Evolutionary conservation across 37 sponge, comb jelly and placozoan genomes (phyloP), one percentile per base, ranked within the genome.

Genomic region (Lycopodina hypogea): DNA sequence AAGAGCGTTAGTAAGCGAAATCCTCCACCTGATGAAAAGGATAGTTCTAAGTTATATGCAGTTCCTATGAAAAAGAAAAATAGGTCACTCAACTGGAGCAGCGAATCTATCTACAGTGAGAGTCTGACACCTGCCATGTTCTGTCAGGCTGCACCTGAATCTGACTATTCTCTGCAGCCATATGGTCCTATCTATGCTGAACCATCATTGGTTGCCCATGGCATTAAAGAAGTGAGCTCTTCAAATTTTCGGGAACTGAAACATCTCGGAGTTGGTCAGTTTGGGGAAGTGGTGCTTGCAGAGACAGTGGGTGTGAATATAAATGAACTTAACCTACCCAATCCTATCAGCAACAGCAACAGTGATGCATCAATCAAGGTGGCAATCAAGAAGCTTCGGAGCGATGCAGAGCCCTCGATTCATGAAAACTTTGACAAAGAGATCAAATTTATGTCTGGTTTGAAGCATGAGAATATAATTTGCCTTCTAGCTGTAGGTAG

Each of bases 241-340:
- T 9, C 34, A 9, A 80, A 76, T 45, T 75, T 90, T 15, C 34
- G 9, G 1, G 82, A 84, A 60, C 45, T 78, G 68, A 78, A 52
- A 30, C 68, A 66, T 29, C 68, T 92, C 4, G 93, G 93, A 29
- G 56, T 85, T 26, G 93, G 93, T 1, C 86, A 92, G 64, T 92
- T 92, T 82, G 93, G 93, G 15, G 88, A 87, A 50, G 93, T 92
- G 40, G 60, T 92, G 28, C 83, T 92, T 7, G 90, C 90, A 19
- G 64, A 90, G 36, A 90, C 85, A 0, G 73, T 84, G 12, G 90
- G 82, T 0, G 37, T 85, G 33, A 84, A 78, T 42, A 56, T 59
- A n/a, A 76, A 48, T 39, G 90, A 89, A 55, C 71, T 87, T 29
- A 81, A 58, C 26, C 42, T 86, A 8, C 69, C 72, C 60, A 68